Base-by-base conservation (phyloP, 2,888 invertebrate genomes). In the Apoda limacodes region DNA sequence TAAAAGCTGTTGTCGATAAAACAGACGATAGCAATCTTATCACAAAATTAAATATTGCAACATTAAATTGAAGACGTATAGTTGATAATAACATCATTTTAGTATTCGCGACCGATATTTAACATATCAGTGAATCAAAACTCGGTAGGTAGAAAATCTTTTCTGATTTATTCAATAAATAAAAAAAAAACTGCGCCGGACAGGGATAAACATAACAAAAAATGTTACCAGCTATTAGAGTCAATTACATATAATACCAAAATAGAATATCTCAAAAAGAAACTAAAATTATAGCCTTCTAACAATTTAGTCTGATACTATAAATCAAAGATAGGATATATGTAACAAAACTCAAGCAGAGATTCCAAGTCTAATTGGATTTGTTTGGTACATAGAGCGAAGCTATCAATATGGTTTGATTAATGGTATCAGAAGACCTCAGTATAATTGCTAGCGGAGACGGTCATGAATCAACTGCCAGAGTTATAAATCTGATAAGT, bases 381-480 rank as follows among this genome's bases (percentile, higher is more conserved):
- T 64, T 66, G 66, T 72, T 66, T 64, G 62, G 5, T 35, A 42
- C 31, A 22, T 60, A 65, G 57, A 57, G 56, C 56, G 55, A 52
- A 65, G 60, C 76, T 74, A 80, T 76, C 78, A 71, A 74, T 75
- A 71, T 64, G 53, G 48, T 57, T 65, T 78, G 78, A 78, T 80
- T 78, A 74, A 80, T 80, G 71, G 65, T 67, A 72, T 67, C 61
- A 58, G 48, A 55, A 55, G 61, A 61, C 66, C 60, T 54, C 57
- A 57, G 54, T 68, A 68, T 76, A 76, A 76, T 76, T 78, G 75
- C 74, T 56, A 63, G 64, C 51, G 54, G 58, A 55, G 65, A 65
- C 60, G 52, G 56, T 69, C 67, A 72, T 76, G 75, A 75, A 75
- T 76, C 78, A 78, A 76, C 56, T 52, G 63, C 51, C 58, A 52